Conservation (phyloP, 2,113 vertebrate species). For the Diphyllodes magnificus region DNA sequence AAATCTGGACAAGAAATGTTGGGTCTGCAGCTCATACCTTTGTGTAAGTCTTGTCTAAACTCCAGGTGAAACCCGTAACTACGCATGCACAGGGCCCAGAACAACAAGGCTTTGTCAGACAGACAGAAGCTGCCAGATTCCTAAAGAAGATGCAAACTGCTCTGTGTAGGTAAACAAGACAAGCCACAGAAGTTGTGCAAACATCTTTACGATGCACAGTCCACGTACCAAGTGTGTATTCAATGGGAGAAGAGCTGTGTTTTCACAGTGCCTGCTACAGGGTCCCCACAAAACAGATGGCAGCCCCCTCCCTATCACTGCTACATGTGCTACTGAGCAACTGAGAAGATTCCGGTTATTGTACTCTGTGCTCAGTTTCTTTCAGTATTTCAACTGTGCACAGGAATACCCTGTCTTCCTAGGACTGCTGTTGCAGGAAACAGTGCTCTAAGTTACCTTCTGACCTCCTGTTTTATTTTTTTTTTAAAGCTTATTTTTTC, state of each 20-base stretch:
- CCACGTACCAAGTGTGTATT: not conserved
- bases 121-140: accelerated
- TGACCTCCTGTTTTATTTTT: not conserved
- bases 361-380: accelerated
- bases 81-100: not conserved
- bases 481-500: not conserved
- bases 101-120: not conserved
- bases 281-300: not conserved
- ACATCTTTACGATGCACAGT: not conserved
- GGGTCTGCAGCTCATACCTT: not conserved
- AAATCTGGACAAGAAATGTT: not conserved
- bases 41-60: not conserved
- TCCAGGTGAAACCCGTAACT: not conserved
- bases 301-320: not conserved
- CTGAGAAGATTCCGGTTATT: not conserved
- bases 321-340: not conserved
- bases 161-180: not conserved
- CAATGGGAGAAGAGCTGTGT: not conserved
- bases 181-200: not conserved
- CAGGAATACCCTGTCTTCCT: not conserved
- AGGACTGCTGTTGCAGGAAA: not conserved
- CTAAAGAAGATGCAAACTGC: not conserved
- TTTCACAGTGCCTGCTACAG: not conserved
- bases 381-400: not conserved
- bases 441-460: not conserved